Base-by-base conservation (phyloP, 2,113 vertebrate genomes). In the Protobothrops mucrosquamatus region DNA sequence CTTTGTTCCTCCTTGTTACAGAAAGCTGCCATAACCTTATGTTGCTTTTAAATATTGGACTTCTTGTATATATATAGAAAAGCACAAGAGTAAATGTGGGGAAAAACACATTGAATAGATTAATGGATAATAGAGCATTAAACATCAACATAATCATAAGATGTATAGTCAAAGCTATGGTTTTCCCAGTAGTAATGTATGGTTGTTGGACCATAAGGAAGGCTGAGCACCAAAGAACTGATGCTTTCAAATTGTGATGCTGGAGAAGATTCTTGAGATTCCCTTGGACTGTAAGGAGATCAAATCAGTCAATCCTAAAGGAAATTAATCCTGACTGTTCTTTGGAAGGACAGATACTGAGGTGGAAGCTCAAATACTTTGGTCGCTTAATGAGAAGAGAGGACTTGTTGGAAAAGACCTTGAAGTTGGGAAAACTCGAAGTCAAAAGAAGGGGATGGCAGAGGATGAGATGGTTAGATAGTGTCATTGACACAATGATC, bases 11-110 rank as follows among this genome's bases (percentile, higher is more conserved):
- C 85, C 15, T 29, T 54, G 26, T 69, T 94, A 48, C 26, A 91
- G 55, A 92, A 89, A 89, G 26, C 93, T 96, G 92, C 91, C 26
- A 87, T 52, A 26, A 90, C 95, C 86, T 95, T 54, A 43, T 23
- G 12, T 64, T 93, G 4, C 81, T 91, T 69, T 92, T n/a, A 48
- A 94, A 85, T 87, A 95, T 93, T 96, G 51, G 18, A 39, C 39
- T 22, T 46, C 88, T 93, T 86, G 48, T 11, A 26, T 92, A 92
- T 22, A 4, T 88, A 93, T 46, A 46, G 48, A 0, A 0, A 0
- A 85, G 3, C 92, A 88, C 46, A 85, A 74, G 61, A 24, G 1
- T 34, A 39, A 34, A 89, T 43, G 91, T 12, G 46, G 39, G 56
- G 88, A n/a, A 52, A 15, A n/a, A 93, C 93, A 43, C 92, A 90